Percentiles rank a stretch among this genome's conserved stretches.
phyloP scores from a whole-genome alignment of 2,113 vertebrate species.

The Choloepus hoffmanni region DNA sequence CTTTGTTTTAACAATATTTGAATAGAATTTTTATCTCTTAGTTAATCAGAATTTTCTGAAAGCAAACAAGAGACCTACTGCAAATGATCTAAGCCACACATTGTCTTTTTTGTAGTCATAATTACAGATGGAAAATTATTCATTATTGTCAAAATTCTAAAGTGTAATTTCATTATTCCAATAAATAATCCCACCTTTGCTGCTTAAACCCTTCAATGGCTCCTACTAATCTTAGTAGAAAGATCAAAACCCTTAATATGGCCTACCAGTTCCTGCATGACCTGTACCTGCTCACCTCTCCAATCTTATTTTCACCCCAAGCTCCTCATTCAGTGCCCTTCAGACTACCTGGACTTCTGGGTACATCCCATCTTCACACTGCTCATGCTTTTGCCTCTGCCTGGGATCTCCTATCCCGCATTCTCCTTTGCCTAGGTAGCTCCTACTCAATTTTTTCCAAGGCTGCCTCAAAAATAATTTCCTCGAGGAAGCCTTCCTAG shows the following conservation, averaged over 20 bases:
- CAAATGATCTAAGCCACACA: neutral
- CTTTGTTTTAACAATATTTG: neutral
- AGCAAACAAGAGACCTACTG: neutral
- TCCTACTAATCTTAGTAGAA: neutral
- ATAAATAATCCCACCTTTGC: neutral
- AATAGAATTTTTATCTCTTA: neutral
- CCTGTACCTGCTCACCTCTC: too few relatives aligned
- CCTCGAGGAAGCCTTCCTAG: neutral
- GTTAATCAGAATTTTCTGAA: constrained; percentile 7
- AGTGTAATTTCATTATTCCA: neutral
- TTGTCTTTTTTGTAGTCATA: neutral
- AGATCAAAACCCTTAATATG: neutral
- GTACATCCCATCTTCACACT: neutral
- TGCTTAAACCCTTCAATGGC: neutral
- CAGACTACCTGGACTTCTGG: neutral
- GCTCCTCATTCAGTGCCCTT: neutral
- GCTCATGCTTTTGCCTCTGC: neutral
- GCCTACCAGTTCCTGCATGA: neutral
- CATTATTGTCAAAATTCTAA: neutral
- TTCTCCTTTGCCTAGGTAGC: neutral
- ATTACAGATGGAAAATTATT: neutral
- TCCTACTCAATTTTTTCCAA: neutral
- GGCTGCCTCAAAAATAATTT: neutral
- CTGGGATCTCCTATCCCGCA: neutral
- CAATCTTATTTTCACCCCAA: neutral